Percentiles rank a stretch among this genome's conserved stretches.
Evolutionary conservation across 2,113 vertebrate genomes (phyloP).

Genomic region (Cyanoliseus patagonus): DNA sequence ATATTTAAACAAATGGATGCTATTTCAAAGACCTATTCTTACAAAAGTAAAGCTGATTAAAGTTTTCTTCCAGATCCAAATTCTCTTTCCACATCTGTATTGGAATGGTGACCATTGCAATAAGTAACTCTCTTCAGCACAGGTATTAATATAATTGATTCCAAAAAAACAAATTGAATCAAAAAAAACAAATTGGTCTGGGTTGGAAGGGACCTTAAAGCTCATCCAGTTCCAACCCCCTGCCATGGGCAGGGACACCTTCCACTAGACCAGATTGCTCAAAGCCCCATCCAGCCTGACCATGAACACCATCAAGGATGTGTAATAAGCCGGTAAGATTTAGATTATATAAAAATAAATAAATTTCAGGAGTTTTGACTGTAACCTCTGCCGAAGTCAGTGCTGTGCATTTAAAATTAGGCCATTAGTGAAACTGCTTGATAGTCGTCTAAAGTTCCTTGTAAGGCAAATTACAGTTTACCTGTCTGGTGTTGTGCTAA

Average conservation of each 20-base stretch:
- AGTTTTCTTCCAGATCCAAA: not conserved
- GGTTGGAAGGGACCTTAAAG: not conserved
- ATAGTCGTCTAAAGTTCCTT: conserved; percentile 1
- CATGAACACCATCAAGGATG: not conserved
- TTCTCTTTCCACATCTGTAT: not conserved
- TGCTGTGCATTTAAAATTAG: not conserved
- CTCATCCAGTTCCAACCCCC: not conserved
- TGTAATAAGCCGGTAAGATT: not conserved
- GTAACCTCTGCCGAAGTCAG: not conserved
- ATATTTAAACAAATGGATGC: not conserved
- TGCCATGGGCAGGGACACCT: not conserved
- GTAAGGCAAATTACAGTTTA: not conserved
- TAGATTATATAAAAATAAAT: not conserved
- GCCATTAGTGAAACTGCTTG: not conserved
- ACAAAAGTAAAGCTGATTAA: not conserved
- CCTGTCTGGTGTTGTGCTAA: not conserved
- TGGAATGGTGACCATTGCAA: not conserved
- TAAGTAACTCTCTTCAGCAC: not conserved
- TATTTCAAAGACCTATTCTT: not conserved
- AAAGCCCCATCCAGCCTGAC: not conserved
- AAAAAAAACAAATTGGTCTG: not conserved
- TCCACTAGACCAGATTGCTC: not conserved
- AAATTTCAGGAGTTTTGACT: not conserved
- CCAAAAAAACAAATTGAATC: not conserved
- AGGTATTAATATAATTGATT: not conserved